Evolutionary conservation across 2,113 vertebrate species (phyloP).

Genomic region (Micromys minutus): DNA sequence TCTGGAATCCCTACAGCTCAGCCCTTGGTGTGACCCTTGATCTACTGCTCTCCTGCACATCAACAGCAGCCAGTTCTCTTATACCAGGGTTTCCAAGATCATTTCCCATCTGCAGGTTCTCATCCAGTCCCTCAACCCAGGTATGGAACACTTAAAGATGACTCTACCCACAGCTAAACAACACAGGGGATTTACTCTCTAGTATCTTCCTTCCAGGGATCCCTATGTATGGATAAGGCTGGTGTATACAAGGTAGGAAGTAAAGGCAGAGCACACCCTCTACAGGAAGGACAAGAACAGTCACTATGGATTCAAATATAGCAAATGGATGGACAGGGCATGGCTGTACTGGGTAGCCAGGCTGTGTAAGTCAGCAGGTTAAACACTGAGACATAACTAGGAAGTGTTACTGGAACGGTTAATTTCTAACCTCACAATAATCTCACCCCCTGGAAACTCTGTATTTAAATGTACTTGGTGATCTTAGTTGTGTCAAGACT

Average conservation of each 20-base stretch:
- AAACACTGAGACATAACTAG: neutral
- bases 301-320: neutral
- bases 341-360: rapidly evolving
- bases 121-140: neutral
- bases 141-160: neutral
- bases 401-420: neutral
- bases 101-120: neutral
- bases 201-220: neutral
- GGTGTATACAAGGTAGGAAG: neutral
- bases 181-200: neutral
- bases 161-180: neutral
- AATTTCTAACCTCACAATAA: neutral
- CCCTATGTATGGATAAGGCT: neutral
- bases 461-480: neutral
- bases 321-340: neutral
- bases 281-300: neutral
- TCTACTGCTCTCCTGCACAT: neutral
- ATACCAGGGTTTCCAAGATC: neutral
- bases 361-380: neutral
- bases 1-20: neutral
- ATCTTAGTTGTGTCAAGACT: neutral
- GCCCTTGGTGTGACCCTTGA: neutral
- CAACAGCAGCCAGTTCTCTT: neutral
- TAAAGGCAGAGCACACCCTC: neutral
- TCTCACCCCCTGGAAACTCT: neutral